Evolutionary conservation across 2,888 invertebrate species (phyloP).

Genomic region (Gasteruption jaculator): DNA sequence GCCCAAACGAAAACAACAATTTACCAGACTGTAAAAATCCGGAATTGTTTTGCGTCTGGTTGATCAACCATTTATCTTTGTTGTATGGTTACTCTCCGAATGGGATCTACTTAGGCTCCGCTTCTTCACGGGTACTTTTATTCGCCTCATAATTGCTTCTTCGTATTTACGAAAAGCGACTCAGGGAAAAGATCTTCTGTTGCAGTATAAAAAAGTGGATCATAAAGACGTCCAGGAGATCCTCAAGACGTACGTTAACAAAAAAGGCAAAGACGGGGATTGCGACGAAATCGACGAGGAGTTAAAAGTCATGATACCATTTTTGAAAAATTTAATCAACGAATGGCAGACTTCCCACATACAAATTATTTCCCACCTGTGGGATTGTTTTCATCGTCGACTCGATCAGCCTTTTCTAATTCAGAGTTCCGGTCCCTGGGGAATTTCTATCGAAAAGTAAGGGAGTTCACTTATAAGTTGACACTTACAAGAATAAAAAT

Average conservation of each 20-base stretch:
- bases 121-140: slow-evolving; percentile 33
- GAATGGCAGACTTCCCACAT: slow-evolving; percentile 55
- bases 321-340: slow-evolving; percentile 49
- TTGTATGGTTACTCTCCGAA: slow-evolving; percentile 47
- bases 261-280: slow-evolving; percentile 42
- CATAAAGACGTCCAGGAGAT: slow-evolving; percentile 52
- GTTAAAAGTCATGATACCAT: slow-evolving; percentile 50
- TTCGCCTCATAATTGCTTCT: slow-evolving; percentile 1
- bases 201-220: slow-evolving; percentile 42
- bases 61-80: slow-evolving; percentile 51
- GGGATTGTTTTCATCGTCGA: slow-evolving; percentile 60
- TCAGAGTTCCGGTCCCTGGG: slow-evolving; percentile 50
- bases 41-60: slow-evolving; percentile 51
- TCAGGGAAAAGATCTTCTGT: slow-evolving; percentile 22
- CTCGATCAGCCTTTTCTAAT: slow-evolving; percentile 56
- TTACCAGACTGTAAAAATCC: slow-evolving; percentile 37
- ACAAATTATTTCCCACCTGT: slow-evolving; percentile 54
- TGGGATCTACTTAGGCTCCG: slow-evolving; percentile 43
- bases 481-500: slow-evolving; percentile 1
- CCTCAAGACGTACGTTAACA: slow-evolving; percentile 51
- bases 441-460: slow-evolving; percentile 50
- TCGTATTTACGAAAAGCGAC: no score
- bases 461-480: slow-evolving; percentile 42
- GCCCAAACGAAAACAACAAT: slow-evolving; percentile 19
- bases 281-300: slow-evolving; percentile 53